A percentile compares a stretch with the other conserved stretches of the same genome.
Conservation (phyloP, 2,113 vertebrate genomes). For the Illadopsis cleaveri region DNA sequence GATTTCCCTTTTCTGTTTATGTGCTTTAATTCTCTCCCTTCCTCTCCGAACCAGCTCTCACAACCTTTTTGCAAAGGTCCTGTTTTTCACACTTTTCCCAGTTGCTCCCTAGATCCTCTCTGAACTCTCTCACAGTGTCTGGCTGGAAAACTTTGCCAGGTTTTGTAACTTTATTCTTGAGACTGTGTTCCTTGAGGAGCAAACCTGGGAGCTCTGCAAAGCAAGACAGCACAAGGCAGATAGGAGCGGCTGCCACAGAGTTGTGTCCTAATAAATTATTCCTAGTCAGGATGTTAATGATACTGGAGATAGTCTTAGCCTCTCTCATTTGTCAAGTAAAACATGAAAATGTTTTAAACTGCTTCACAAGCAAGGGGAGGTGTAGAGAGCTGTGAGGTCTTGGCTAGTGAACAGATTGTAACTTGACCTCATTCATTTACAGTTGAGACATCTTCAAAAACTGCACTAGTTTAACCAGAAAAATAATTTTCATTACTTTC, state of each 20-base stretch:
- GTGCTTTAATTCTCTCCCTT: not conserved
- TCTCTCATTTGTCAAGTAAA: not conserved
- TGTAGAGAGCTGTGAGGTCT: not conserved
- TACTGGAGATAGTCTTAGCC: not conserved
- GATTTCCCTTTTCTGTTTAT: not conserved
- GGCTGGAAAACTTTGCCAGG: not conserved
- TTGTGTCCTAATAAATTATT: not conserved
- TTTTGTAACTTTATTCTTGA: not conserved
- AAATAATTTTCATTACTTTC: not conserved
- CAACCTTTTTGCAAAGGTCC: conserved; percentile 4
- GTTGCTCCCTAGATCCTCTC: not conserved
- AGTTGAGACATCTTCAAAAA: not conserved
- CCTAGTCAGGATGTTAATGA: not conserved
- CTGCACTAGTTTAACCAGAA: not conserved
- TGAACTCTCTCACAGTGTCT: conserved; percentile 6
- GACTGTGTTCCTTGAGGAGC: not conserved
- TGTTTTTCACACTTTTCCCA: conserved; percentile 23
- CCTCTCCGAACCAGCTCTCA: conserved; percentile 1
- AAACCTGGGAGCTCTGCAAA: not conserved
- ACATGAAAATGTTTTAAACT: not conserved
- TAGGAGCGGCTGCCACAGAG: not conserved
- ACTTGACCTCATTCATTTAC: not conserved
- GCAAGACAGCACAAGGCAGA: not conserved
- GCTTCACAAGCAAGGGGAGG: not conserved
- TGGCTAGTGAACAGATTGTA: not conserved